Conservation (phyloP, 2,888 invertebrate species). For the Metacarcinus magister region DNA sequence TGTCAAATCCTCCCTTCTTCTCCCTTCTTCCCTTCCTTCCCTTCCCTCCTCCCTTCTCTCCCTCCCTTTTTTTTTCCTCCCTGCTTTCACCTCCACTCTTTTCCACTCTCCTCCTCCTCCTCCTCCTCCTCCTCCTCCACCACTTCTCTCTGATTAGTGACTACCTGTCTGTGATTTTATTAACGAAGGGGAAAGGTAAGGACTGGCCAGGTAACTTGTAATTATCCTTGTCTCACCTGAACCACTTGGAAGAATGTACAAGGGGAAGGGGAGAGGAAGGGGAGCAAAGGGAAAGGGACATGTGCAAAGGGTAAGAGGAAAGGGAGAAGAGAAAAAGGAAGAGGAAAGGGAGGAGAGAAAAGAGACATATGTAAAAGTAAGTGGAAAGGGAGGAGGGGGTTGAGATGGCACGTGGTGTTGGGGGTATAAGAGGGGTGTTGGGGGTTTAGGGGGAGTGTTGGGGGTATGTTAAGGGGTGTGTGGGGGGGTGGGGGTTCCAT, state of each 20-base stretch:
- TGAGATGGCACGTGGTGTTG: neutral
- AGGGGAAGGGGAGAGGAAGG: neutral
- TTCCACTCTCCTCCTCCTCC: neutral
- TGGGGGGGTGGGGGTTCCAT: neutral
- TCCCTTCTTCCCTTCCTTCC: neutral
- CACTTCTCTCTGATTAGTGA: conserved; percentile 37
- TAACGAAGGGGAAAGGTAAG: conserved; percentile 30
- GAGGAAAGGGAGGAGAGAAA: neutral
- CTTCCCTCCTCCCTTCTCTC: neutral
- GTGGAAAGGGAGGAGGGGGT: neutral
- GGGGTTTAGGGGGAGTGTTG: neutral
- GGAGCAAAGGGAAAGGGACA: neutral
- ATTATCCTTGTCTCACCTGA: conserved; percentile 29
- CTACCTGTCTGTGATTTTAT: conserved; percentile 30
- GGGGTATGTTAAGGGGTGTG: neutral
- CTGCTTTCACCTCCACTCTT: neutral
- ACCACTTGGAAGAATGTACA: neutral
- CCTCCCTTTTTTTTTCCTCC: neutral
- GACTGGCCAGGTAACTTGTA: neutral
- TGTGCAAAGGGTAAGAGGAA: neutral
- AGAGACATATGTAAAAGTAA: neutral
- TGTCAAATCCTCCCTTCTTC: conserved; percentile 31
- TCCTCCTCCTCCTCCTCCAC: neutral
- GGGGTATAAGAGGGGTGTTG: neutral
- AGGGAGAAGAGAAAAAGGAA: neutral